Conservation (phyloP, 2,113 vertebrate species). For the Rhipidura dahli region DNA sequence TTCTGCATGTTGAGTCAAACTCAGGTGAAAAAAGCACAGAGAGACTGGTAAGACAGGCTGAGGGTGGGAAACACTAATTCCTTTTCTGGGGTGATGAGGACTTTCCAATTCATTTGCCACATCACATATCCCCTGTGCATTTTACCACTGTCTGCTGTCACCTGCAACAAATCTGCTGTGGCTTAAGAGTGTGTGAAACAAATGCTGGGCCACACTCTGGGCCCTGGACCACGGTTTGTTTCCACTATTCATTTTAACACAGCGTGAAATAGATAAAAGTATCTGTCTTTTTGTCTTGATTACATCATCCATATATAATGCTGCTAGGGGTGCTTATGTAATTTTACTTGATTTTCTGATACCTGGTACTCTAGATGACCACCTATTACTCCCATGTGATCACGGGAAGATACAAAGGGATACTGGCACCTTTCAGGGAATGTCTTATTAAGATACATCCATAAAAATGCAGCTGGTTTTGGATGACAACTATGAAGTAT, state of each 20-base stretch:
- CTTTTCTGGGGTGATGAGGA: background rate
- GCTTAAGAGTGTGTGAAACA: background rate
- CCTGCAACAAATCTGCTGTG: background rate
- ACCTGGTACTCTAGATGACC: background rate
- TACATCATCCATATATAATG: background rate
- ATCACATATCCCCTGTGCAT: accelerated
- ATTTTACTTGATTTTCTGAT: background rate
- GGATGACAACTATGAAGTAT: background rate
- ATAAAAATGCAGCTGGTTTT: slow-evolving; percentile 21
- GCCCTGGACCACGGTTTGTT: background rate
- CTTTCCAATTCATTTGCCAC: background rate
- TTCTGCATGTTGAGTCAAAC: background rate
- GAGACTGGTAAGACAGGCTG: background rate
- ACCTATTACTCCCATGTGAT: background rate
- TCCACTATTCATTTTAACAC: background rate
- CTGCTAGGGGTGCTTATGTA: background rate
- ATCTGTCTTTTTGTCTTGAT: background rate
- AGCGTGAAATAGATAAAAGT: background rate
- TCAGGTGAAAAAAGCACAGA: background rate
- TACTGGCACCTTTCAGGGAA: background rate
- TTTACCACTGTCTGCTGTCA: background rate
- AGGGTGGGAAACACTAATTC: background rate
- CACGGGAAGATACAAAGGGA: background rate
- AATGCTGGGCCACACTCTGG: background rate
- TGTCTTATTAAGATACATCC: background rate